Evolutionary conservation across 2,888 invertebrate species (phyloP).

Genomic region (Branchellion lobata): DNA sequence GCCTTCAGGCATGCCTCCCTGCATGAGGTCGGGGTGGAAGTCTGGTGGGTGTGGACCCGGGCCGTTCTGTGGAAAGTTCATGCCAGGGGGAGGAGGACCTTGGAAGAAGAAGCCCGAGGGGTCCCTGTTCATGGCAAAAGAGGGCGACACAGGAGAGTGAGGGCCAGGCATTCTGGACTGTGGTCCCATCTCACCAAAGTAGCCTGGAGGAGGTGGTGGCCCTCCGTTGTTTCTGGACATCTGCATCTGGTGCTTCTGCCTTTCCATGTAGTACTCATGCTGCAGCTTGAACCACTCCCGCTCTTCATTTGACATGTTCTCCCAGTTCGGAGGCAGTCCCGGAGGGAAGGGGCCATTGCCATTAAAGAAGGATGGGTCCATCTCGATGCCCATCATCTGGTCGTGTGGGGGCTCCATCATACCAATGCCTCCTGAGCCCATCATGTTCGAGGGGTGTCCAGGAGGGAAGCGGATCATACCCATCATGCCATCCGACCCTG

Average conservation of each 20-base stretch:
- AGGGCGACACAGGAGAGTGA: constrained; percentile 59
- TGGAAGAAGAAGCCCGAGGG: constrained; percentile 48
- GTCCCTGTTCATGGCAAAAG: constrained; percentile 49
- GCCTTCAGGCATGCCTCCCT: constrained; percentile 48
- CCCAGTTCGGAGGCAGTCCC: constrained; percentile 56
- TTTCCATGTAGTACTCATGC: constrained; percentile 69
- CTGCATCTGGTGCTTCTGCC: constrained; percentile 55
- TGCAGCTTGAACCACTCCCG: constrained; percentile 89
- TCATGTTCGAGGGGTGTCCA: constrained; percentile 52
- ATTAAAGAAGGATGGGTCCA: constrained; percentile 39
- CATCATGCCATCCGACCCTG: constrained; percentile 42
- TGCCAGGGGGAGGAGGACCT: constrained; percentile 45
- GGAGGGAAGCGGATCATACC: constrained; percentile 53
- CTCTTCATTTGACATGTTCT: constrained; percentile 66
- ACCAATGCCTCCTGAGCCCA: constrained; percentile 54
- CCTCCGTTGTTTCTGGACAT: constrained; percentile 52
- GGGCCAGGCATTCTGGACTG: constrained; percentile 52
- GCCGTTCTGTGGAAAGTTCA: constrained; percentile 51
- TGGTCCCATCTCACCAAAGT: constrained; percentile 33
- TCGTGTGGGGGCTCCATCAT: constrained; percentile 58
- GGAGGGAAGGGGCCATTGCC: constrained; percentile 31
- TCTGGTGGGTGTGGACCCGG: constrained; percentile 46
- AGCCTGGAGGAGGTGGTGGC: constrained; percentile 54
- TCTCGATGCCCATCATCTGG: constrained; percentile 60
- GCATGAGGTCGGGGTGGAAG: constrained; percentile 53